phyloP scores from a whole-genome alignment of 1,140 invertebrate genomes.

The Drosophila bipectinata region DNA sequence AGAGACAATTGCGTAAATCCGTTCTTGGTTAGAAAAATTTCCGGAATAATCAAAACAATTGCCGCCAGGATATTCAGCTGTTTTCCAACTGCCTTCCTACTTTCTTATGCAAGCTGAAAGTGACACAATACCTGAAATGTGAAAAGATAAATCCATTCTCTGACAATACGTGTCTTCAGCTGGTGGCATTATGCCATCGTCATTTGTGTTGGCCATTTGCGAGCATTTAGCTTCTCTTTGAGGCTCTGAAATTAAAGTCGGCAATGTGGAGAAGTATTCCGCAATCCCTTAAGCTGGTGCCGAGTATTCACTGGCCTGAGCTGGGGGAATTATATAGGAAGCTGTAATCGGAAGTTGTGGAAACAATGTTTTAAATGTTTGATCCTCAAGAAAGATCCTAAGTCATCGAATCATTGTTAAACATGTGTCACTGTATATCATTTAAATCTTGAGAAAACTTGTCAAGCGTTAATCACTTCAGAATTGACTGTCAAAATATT shows the following conservation, averaged over 20 bases:
- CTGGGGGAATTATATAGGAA: constrained; percentile 24
- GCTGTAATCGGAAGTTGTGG: constrained; percentile 1
- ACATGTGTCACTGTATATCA: no score
- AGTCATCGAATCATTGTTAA: no score
- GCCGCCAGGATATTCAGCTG: constrained; percentile 18
- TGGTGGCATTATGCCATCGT: constrained; percentile 42
- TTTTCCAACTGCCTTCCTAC: constrained; percentile 11
- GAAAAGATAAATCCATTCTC: constrained; percentile 22
- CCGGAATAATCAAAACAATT: constrained; percentile 41
- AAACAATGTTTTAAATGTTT: neutral
- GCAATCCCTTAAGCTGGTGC: constrained; percentile 16
- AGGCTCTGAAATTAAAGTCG: constrained; percentile 28
- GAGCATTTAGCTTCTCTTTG: constrained; percentile 14
- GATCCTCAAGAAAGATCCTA: neutral
- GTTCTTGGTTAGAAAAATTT: constrained; percentile 26
- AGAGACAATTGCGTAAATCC: constrained; percentile 60
- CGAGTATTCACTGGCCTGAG: constrained; percentile 18
- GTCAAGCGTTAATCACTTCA: neutral
- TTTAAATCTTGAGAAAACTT: neutral
- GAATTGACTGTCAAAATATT: constrained; percentile 1
- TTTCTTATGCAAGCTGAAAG: constrained; percentile 26
- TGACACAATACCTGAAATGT: constrained; percentile 25
- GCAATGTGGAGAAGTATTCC: constrained; percentile 38
- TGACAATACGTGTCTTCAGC: constrained; percentile 22
- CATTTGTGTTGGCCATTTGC: constrained; percentile 48